Conservation (phyloP, 2,113 vertebrate genomes). For the Cariama cristata region DNA sequence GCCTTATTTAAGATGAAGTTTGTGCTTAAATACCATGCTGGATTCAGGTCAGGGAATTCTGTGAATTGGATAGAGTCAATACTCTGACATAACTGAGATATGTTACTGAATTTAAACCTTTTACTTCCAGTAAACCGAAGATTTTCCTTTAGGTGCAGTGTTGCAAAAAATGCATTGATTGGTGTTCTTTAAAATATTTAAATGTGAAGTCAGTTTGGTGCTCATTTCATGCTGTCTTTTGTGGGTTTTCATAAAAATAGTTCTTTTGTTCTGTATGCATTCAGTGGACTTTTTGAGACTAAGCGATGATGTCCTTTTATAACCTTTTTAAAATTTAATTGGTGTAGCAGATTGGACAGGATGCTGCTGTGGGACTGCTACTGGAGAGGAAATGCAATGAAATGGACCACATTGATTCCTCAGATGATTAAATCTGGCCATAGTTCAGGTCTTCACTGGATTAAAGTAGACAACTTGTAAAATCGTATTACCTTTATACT, state of each 20-base stretch:
- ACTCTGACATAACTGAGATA: neutral
- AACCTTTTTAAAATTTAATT: neutral
- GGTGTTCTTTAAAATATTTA: neutral
- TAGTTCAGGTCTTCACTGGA: slow-evolving; percentile 20
- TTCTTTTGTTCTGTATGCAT: neutral
- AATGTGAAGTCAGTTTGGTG: neutral
- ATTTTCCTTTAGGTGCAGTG: neutral
- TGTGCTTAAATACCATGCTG: neutral
- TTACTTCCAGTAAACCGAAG: neutral
- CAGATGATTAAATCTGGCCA: neutral
- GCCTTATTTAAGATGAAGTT: neutral
- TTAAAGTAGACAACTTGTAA: neutral
- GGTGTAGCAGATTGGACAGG: neutral
- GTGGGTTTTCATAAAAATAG: neutral
- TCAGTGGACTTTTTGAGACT: neutral
- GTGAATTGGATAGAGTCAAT: neutral
- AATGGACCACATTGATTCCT: neutral
- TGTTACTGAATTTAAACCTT: neutral
- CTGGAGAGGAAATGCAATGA: neutral
- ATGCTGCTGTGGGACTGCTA: neutral
- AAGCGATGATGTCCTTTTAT: neutral
- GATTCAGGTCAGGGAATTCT: slow-evolving; percentile 1
- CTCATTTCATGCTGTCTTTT: neutral
- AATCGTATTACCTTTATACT: neutral
- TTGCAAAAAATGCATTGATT: neutral